phyloP scores from a whole-genome alignment of 2,797 vertebrate species.

The Epinephelus malabaricus region DNA sequence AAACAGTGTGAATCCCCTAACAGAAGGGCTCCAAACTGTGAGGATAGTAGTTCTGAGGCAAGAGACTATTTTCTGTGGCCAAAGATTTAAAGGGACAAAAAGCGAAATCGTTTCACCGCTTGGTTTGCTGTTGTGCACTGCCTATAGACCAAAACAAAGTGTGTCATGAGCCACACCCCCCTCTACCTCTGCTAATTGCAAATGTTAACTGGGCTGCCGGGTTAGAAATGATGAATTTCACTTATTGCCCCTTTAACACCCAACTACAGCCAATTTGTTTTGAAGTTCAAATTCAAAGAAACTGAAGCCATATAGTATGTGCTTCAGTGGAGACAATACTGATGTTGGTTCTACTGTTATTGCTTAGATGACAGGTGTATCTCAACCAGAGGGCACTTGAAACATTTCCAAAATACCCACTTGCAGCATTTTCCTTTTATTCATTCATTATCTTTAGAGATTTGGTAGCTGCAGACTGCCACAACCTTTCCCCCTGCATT shows the following conservation, averaged over 20 bases:
- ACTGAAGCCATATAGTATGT: not conserved
- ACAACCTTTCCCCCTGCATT: not conserved
- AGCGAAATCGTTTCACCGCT: too few relatives aligned
- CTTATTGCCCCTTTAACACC: not conserved
- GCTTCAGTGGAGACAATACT: not conserved
- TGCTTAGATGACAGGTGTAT: not conserved
- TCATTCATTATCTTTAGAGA: not conserved
- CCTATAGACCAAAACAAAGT: too few relatives aligned
- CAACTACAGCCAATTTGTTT: not conserved
- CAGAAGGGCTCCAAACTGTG: not conserved
- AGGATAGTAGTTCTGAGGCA: not conserved
- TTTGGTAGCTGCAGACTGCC: not conserved
- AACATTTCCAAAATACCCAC: not conserved
- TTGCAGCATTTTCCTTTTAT: not conserved
- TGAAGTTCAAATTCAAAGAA: not conserved
- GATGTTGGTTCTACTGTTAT: not conserved
- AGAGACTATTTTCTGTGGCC: not conserved
- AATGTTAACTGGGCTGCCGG: too few relatives aligned
- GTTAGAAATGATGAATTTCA: too few relatives aligned
- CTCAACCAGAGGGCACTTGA: not conserved
- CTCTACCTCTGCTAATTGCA: too few relatives aligned
- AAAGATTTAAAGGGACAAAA: constrained; percentile 19
- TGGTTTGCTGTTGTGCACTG: too few relatives aligned
- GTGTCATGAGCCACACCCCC: too few relatives aligned
- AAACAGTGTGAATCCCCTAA: not conserved